Evolutionary conservation across 2,888 invertebrate genomes (phyloP), one percentile per base, ranked within the genome.

Genomic region (Masnerella sp.): DNA sequence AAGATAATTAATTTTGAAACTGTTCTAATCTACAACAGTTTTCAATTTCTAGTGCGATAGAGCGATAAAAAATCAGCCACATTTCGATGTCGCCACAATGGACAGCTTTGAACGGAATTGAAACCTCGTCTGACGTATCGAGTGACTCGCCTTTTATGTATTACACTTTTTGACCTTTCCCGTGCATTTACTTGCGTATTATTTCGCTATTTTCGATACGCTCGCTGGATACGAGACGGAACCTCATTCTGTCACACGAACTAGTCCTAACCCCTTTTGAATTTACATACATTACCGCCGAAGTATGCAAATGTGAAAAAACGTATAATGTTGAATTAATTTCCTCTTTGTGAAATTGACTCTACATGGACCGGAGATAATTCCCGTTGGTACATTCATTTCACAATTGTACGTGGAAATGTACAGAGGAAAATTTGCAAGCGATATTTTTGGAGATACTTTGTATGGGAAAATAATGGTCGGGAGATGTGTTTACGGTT

Each of bases 121-220:
- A 59, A 43, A 59, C 45, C 17, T 40, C 30, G 49, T 36, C 18
- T 61, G 38, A 61, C 38, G 28, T 61, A 47, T 40, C 49, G 12
- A 36, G 52, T 51, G 62, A 62, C 62, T 54, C 43, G 20, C 56
- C 47, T 67, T 67, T 67, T 67, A 25, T 61, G 38, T 54, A 56
- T 62, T 52, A 38, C 40, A 54, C 70, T 62, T 56, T 40, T 62
- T 70, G 62, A 70, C 70, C 70, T 70, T 70, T 70, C 30, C 34
- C 62, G 30, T 32, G 59, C 52, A 43, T 58, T 34, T 36, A 2
- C 22, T 34, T 34, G 52, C 14, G 40, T 54, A 70, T 70, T 62
- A 70, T 49, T 56, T 62, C 14, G 47, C 56, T 56, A 70, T 70
- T 70, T 56, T 54, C 25, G 22, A 70, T 49, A 32, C 54, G 47